Evolutionary conservation across 2,888 invertebrate genomes (phyloP).

Genomic region (Sarcophaga caerulescens): DNA sequence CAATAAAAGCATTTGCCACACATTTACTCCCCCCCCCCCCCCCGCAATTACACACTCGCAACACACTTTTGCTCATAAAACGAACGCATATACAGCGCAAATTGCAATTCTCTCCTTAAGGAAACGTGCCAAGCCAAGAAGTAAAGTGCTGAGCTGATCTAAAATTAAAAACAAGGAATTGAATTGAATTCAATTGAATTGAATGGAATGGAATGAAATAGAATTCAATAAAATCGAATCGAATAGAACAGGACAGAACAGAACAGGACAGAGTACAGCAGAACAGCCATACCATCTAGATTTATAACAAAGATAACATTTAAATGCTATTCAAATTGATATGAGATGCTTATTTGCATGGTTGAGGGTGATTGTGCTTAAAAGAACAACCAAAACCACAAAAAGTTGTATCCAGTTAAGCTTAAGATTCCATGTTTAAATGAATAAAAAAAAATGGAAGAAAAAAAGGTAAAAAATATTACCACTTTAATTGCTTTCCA

Average conservation of each 20-base stretch:
- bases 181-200: constrained; percentile 19
- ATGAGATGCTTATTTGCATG: constrained; percentile 56
- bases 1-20: constrained; percentile 10
- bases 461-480: constrained; percentile 32
- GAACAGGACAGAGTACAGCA: not conserved
- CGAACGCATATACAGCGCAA: constrained; percentile 46
- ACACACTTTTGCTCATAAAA: constrained; percentile 12
- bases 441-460: constrained; percentile 9
- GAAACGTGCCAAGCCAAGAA: not conserved
- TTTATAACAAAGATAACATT: constrained; percentile 79
- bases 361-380: constrained; percentile 66
- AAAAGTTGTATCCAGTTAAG: constrained; percentile 33
- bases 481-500: constrained; percentile 61
- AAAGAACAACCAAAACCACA: not conserved
- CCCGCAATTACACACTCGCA: constrained; percentile 30
- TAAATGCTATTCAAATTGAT: constrained; percentile 66
- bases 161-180: constrained; percentile 16
- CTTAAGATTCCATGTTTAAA: constrained; percentile 53
- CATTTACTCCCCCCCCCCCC: no score
- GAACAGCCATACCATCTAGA: constrained; percentile 70
- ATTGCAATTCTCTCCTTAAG: constrained; percentile 37
- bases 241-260: not conserved
- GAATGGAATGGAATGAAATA: constrained; percentile 5
- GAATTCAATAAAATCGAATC: constrained; percentile 16
- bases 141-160: constrained; percentile 5